Evolutionary conservation across 2,113 vertebrate species (phyloP).

Genomic region (Odontophorus gujanensis): DNA sequence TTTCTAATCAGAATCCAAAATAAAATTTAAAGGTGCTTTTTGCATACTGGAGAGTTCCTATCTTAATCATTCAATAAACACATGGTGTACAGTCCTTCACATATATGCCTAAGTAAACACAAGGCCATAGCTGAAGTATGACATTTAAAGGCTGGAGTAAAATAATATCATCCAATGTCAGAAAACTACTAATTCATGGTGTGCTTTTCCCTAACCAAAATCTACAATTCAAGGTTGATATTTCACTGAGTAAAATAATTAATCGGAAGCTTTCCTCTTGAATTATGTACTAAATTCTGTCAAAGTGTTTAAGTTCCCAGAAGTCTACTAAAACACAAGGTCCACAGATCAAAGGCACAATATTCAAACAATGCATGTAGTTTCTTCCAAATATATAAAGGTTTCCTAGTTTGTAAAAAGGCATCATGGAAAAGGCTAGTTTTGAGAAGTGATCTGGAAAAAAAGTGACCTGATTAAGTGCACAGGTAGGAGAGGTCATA

Average conservation of each 20-base stretch:
- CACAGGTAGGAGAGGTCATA: background rate
- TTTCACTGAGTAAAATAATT: constrained; percentile 11
- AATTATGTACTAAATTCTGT: background rate
- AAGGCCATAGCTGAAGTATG: constrained; percentile 7
- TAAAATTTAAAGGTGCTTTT: background rate
- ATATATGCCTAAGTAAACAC: background rate
- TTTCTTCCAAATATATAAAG: constrained; percentile 36
- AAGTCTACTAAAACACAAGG: background rate
- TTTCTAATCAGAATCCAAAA: constrained; percentile 42
- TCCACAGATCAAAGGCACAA: constrained; percentile 43
- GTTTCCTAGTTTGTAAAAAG: background rate
- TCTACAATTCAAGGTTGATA: constrained; percentile 9
- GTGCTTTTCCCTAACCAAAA: background rate
- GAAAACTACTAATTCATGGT: background rate
- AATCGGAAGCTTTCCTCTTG: constrained; percentile 5
- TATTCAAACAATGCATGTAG: constrained; percentile 20
- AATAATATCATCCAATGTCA: constrained; percentile 25
- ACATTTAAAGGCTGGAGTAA: background rate
- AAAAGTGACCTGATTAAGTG: background rate
- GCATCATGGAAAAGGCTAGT: constrained; percentile 20
- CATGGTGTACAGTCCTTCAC: background rate
- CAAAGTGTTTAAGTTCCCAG: background rate
- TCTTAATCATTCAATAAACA: constrained; percentile 21
- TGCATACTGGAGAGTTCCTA: background rate
- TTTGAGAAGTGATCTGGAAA: constrained; percentile 59